Percentiles rank a stretch among this genome's conserved stretches.
Evolutionary conservation across 2,113 vertebrate genomes (phyloP).

Genomic region (Alexandromys fortis): DNA sequence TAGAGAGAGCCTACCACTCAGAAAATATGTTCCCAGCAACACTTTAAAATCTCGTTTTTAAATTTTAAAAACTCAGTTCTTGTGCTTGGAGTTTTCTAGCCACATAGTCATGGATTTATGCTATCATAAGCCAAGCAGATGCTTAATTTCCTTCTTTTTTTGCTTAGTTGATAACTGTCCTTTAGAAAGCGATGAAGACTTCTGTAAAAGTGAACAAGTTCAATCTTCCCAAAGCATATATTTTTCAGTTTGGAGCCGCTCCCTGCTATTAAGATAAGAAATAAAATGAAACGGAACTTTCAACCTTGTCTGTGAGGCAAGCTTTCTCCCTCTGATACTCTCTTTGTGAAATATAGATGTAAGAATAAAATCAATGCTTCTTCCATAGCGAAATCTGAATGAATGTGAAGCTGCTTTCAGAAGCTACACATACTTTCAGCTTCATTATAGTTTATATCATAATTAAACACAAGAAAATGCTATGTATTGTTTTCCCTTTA

Average conservation of each 20-base stretch:
- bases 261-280: conserved; percentile 76
- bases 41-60: neutral
- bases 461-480: conserved; percentile 41
- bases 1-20: neutral
- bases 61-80: conserved; percentile 32
- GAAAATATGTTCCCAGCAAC: neutral
- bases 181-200: conserved; percentile 71
- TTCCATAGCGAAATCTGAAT: conserved; percentile 48
- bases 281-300: conserved; percentile 74
- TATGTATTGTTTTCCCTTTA: conserved; percentile 32
- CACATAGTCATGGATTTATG: conserved; percentile 27
- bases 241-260: conserved; percentile 60
- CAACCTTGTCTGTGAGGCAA: conserved; percentile 65
- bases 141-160: conserved; percentile 67
- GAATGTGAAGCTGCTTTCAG: neutral
- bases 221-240: conserved; percentile 63
- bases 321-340: conserved; percentile 30
- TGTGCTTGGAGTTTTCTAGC: conserved; percentile 29
- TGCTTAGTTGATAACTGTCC: conserved; percentile 70
- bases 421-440: conserved; percentile 25
- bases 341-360: conserved; percentile 67
- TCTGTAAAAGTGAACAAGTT: conserved; percentile 38
- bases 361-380: conserved; percentile 65
- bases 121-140: conserved; percentile 10
- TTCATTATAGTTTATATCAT: conserved; percentile 40